phyloP scores from a whole-genome alignment of 2,888 invertebrate species.

The Amblyjoppa proteus region DNA sequence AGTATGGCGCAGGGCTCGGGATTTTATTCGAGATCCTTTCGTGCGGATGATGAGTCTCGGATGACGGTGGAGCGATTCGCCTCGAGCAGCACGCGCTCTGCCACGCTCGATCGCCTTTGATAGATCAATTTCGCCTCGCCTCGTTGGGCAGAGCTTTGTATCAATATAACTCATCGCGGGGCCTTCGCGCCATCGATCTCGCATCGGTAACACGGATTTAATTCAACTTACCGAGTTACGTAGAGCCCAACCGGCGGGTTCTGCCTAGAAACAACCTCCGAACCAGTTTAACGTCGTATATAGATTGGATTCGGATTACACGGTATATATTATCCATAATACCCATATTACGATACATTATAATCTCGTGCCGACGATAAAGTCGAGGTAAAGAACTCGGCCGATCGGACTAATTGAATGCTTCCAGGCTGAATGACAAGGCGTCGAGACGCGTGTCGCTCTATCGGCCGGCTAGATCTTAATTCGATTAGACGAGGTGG shows the following conservation, averaged over 20 bases:
- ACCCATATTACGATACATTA: neutral
- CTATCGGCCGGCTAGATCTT: conserved; percentile 71
- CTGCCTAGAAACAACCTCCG: conserved; percentile 21
- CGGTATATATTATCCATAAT: neutral
- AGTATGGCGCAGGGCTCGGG: neutral
- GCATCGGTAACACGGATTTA: conserved; percentile 2
- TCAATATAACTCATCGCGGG: conserved; percentile 13
- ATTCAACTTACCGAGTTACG: conserved; percentile 38
- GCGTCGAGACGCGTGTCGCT: conserved; percentile 72
- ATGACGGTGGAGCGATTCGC: conserved; percentile 20
- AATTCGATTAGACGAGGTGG: conserved; percentile 72
- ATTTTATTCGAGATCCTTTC: conserved; percentile 30
- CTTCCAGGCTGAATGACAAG: conserved; percentile 69
- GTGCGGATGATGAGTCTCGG: conserved; percentile 23
- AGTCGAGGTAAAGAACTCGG: conserved; percentile 3
- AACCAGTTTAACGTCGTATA: conserved; percentile 21
- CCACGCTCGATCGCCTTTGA: conserved; percentile 54
- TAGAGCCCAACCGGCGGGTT: neutral
- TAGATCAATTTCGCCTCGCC: conserved; percentile 46
- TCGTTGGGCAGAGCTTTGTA: conserved; percentile 32
- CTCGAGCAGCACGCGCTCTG: conserved; percentile 45
- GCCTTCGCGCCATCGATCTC: conserved; percentile 36
- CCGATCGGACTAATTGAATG: conserved; percentile 67
- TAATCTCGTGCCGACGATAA: neutral
- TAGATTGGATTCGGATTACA: neutral